Evolutionary conservation across 1,140 invertebrate species (phyloP), one percentile per base, ranked within the genome.

Genomic region (Drosophila rhopaloa): DNA sequence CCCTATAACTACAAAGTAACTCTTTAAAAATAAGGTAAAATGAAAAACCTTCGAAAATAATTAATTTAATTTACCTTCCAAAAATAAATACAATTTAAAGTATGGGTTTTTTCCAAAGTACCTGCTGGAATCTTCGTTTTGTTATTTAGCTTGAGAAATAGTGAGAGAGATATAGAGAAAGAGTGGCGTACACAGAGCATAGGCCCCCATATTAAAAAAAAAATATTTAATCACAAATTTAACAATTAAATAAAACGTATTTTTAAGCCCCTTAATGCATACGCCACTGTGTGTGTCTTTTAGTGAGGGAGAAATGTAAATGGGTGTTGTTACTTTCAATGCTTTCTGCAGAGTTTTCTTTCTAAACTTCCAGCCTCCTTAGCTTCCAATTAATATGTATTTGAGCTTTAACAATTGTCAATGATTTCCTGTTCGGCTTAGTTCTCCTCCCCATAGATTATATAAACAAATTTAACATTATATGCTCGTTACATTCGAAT

Each of bases 391-490:
- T 61, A 63, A 65, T 68, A 54, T 65, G 51, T 79, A 68, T 62
- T 73, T 90, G 85, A 89, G 80, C 84, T 89, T 84, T 89, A 89
- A 89, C 84, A 89, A 81, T 81, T 81, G 76, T 76, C 80, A 68
- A 71, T 78, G 72, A 72, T 76, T 75, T 46, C 32, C 60, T 62
- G 37, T 63, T 68, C 50, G 47, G 46, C 40, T 51, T 79, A 47
- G 32, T 46, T 67, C 56, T 77, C 66, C 51, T 73, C 67, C 62
- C 67, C 77, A 91, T 91, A 91, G 89, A 91, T 91, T 91, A 91
- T 91, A 91, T 91, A 91, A 90, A 90, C 90, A 91, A 91, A 90
- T 91, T 88, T 78, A 91, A 91, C 90, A 88, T 84, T 83, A 76
- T 74, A 76, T 74, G 70, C 53, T 65, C 38, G 54, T 75, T 63